Evolutionary conservation across 1,140 invertebrate species (phyloP).

Genomic region (Battus philenor): DNA sequence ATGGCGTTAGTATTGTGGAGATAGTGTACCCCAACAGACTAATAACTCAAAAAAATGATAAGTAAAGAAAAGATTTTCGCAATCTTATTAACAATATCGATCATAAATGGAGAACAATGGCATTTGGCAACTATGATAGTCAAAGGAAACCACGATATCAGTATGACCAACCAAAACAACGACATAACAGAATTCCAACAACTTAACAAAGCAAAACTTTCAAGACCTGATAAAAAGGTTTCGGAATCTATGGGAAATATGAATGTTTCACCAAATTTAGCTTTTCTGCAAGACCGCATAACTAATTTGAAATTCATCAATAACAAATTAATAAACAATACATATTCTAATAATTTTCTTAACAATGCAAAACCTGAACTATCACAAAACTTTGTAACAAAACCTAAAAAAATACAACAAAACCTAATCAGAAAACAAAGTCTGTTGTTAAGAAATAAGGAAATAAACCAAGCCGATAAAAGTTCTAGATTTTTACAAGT

Average conservation of each 20-base stretch:
- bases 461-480: slow-evolving; percentile 20
- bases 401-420: background rate
- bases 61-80: slow-evolving; percentile 1
- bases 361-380: background rate
- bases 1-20: slow-evolving; percentile 12
- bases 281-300: background rate
- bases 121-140: slow-evolving; percentile 22
- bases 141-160: background rate
- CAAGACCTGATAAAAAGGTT: background rate
- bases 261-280: too few species aligned
- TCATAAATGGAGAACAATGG: slow-evolving; percentile 22
- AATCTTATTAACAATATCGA: slow-evolving; percentile 7
- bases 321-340: background rate
- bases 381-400: background rate
- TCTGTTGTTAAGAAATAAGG: too few species aligned
- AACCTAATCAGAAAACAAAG: background rate
- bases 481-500: slow-evolving; percentile 77
- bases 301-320: background rate
- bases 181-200: background rate
- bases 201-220: too few species aligned
- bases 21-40: background rate
- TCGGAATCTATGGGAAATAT: background rate
- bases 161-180: background rate
- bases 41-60: slow-evolving; percentile 22
- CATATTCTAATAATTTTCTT: background rate